phyloP scores from a whole-genome alignment of 1,140 invertebrate genomes.

The Sinonovacula constricta region DNA sequence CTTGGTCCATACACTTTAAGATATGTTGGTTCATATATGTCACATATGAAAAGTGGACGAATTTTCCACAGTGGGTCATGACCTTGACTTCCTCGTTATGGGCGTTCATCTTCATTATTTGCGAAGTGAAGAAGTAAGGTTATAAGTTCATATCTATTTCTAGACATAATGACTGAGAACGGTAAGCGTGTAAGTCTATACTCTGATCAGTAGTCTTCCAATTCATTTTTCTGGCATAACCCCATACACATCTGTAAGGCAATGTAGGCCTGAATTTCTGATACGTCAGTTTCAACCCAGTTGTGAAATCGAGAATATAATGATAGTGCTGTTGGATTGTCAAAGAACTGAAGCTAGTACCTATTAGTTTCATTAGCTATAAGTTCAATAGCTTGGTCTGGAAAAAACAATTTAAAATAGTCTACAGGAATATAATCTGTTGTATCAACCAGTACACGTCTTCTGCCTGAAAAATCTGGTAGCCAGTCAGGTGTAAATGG shows the following conservation, averaged over 20 bases:
- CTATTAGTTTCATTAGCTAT: constrained; percentile 2
- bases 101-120: constrained; percentile 14
- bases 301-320: not conserved
- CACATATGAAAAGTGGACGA: not conserved
- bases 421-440: constrained; percentile 6
- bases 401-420: constrained; percentile 17
- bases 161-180: constrained; percentile 13
- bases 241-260: constrained; percentile 17
- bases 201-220: not conserved
- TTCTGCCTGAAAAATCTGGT: not conserved
- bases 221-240: constrained; percentile 21
- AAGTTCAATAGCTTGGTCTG: not conserved
- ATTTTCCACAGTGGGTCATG: constrained; percentile 22
- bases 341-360: constrained; percentile 3
- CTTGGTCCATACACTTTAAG: not conserved
- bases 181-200: not conserved
- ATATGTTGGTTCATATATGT: constrained; percentile 19
- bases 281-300: not conserved
- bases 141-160: constrained; percentile 8
- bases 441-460: constrained; percentile 5
- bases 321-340: not conserved
- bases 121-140: constrained; percentile 20
- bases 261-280: not conserved
- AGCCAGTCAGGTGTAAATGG: constrained; percentile 1
- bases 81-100: not conserved